These are phyloP conservation scores for Drosophila sucinea DNA, from an alignment of 1,140 invertebrate species.

Conservation along the genomic window DNA sequence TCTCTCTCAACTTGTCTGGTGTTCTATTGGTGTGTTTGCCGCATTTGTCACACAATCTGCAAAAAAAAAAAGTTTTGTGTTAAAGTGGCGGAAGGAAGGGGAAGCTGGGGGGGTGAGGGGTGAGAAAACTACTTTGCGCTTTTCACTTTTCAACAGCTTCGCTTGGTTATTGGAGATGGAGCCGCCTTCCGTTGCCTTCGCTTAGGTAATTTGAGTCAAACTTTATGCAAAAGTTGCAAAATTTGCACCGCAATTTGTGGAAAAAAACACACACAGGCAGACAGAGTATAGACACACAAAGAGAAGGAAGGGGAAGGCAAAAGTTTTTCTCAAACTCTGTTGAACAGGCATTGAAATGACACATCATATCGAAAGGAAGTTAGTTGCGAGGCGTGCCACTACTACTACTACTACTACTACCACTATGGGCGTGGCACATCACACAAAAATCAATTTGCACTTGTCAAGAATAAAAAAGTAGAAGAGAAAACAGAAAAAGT, in stretches of 20 bases:
- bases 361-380: conserved; percentile 31
- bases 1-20: background rate
- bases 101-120: background rate
- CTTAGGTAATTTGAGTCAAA: conserved; percentile 78
- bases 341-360: conserved; percentile 23
- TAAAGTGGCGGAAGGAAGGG: background rate
- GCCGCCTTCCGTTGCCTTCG: conserved; percentile 25
- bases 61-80: conserved; percentile 50
- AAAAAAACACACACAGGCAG: conserved; percentile 20
- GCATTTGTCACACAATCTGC: conserved; percentile 71
- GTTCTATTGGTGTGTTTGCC: background rate
- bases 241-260: conserved; percentile 77
- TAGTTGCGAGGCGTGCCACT: background rate
- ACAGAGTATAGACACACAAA: background rate
- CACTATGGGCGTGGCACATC: background rate
- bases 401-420: background rate
- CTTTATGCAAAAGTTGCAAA: conserved; percentile 78
- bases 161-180: conserved; percentile 39
- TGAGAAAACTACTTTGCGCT: conserved; percentile 64
- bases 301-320: background rate
- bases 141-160: conserved; percentile 73
- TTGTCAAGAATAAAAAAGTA: conserved; percentile 22
- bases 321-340: conserved; percentile 15
- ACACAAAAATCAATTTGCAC: conserved; percentile 67
- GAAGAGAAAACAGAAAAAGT: conserved; percentile 34